Evolutionary conservation across 2,888 invertebrate species (phyloP).

Genomic region (Augochlorella aurata): DNA sequence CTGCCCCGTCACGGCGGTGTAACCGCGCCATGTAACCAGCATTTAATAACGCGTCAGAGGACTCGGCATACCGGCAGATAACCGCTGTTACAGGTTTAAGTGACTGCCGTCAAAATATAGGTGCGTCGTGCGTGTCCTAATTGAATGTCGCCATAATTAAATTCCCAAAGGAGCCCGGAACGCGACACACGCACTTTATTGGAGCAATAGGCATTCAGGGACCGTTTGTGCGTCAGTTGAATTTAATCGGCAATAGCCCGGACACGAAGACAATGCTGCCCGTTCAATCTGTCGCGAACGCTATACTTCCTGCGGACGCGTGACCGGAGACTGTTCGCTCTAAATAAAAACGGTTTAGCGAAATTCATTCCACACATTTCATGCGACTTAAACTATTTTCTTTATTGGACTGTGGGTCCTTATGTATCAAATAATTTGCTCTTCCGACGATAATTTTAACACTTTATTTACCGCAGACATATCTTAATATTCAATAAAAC

Average conservation of each 20-base stretch:
- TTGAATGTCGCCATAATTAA: conserved; percentile 52
- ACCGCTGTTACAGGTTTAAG: conserved; percentile 24
- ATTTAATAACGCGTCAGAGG: not conserved
- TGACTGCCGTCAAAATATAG: conserved; percentile 32
- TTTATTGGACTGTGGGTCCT: too few species aligned
- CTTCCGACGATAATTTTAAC: too few species aligned
- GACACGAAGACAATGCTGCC: not conserved
- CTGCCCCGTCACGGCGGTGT: too few species aligned
- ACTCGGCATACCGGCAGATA: not conserved
- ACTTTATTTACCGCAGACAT: too few species aligned
- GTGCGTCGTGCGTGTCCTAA: conserved; percentile 32
- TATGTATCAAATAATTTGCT: too few species aligned
- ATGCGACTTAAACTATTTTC: too few species aligned
- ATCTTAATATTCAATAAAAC: too few species aligned
- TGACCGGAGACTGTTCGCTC: not conserved
- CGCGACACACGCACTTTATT: conserved; percentile 41
- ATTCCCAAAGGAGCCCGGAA: conserved; percentile 38
- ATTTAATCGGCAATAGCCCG: conserved; percentile 9
- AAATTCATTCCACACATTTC: not conserved
- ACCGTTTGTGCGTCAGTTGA: not conserved
- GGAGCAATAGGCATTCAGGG: conserved; percentile 38
- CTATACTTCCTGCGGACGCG: not conserved
- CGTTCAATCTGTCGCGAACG: not conserved
- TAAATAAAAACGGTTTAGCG: not conserved
- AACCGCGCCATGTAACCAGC: not conserved